Base-by-base conservation (phyloP, 2,113 vertebrate genomes). In the Hippocampus guttulatus region DNA sequence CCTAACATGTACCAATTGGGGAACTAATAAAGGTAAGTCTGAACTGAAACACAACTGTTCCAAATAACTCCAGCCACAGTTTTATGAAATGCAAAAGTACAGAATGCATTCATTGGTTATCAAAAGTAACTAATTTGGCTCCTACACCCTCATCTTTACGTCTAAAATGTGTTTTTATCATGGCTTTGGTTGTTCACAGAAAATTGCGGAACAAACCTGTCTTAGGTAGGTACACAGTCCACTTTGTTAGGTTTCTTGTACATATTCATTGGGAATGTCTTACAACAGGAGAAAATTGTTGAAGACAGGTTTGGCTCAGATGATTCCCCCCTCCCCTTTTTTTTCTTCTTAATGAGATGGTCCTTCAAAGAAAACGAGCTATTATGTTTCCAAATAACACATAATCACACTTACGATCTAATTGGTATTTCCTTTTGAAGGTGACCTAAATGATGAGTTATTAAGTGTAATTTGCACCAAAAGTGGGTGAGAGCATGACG, bases 401-500 rank as follows among this genome's bases (percentile, higher is more conserved):
- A 45, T 65, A 65, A 65, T 65, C 25, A 47, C 18, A 27, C 64
- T 65, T 25, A 47, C 41, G 3, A 65, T 65, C 12, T 65, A 65
- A 65, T 47, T 47, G 41, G n/a, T n/a, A 16, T 65, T 47, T 65
- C 43, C 40, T 65, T 65, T 65, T 65, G 41, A 47, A 65, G 64
- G 18, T 45, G 64, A 65, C 64, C 64, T 25, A 65, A 65, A 65
- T 65, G 43, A 47, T 65, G 64, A 18, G 64, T 47, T 43, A 65
- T 65, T 65, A 65, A 65, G 64, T 65, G 23, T 65, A 65, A 65
- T 65, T 65, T 65, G 64, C 23, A 47, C 14, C 43, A 49, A 14
- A 47, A 65, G 43, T 65, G 64, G 41, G 43, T 3, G 23, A 65
- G n/a, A 65, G 41, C 23, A 40, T 65, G 41, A 65, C 43, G 41